Evolutionary conservation across 1,140 invertebrate species (phyloP).

Genomic region (Pogonomyrmex californicus): DNA sequence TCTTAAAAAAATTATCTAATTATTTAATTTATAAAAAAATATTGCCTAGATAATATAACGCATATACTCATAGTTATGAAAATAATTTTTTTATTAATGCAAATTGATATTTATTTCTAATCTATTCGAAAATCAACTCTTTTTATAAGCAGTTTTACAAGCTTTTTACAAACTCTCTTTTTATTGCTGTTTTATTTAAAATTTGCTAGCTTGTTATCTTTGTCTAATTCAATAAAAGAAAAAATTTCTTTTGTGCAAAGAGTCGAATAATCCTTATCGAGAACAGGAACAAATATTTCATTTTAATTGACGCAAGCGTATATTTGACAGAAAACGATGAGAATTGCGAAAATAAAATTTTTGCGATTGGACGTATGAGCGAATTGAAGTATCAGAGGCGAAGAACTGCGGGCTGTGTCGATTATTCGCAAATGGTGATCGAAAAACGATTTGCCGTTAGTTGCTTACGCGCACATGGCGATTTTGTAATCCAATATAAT

Average conservation of each 20-base stretch:
- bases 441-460: slow-evolving; percentile 30
- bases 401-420: background rate
- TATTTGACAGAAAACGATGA: background rate
- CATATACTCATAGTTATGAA: background rate
- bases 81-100: slow-evolving; percentile 21
- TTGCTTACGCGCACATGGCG: background rate
- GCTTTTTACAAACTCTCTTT: too few relatives aligned
- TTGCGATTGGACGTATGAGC: slow-evolving; percentile 19
- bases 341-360: slow-evolving; percentile 10
- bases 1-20: background rate
- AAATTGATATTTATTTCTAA: background rate
- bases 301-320: slow-evolving; percentile 1
- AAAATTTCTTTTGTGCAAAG: background rate
- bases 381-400: slow-evolving; percentile 5
- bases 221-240: background rate
- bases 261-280: background rate
- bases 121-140: background rate
- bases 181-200: background rate
- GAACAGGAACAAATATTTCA: background rate
- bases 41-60: background rate
- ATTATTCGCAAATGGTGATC: slow-evolving; percentile 42
- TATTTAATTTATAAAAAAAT: background rate
- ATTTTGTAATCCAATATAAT: slow-evolving; percentile 7
- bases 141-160: background rate
- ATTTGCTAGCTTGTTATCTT: background rate